Base-by-base conservation (phyloP, 2,797 vertebrate species). In the Erethizon dorsatum region DNA sequence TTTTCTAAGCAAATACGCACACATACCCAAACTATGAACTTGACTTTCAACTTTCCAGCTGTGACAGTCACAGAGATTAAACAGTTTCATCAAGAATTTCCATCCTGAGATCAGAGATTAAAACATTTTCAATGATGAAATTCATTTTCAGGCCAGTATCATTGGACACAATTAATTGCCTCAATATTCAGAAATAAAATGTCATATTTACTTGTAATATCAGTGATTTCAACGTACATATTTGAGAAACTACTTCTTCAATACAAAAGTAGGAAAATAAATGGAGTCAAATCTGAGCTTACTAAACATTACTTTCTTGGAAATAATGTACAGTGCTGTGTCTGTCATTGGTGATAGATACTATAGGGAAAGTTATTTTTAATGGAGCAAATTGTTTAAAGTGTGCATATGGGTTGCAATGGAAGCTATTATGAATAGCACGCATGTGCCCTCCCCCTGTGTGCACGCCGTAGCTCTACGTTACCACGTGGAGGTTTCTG, bases 1-100 rank as follows among this genome's bases (percentile, higher is more conserved):
- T 97, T 95, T 96, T 96, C 95, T 96, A 97, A 97, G 97, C 94
- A 97, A 97, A 96, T 96, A 86, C 96, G 92, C 45, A 92, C 88
- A 92, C 88, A 95, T 91, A 84, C 91, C 52, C 90, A 94, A 97
- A 96, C 88, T 90, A 47, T 95, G 91, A 97, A 95, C 47, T 93
- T 96, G 89, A 96, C 92, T 95, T 97, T 90, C 93, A 56, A 18
- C 31, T 96, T 88, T 89, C 90, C 85, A 97, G 87, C 69, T 54
- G 47, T 77, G 97, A 79, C 94, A 80, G 61, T 24, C n/a, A n/a
- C n/a, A n/a, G n/a, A n/a, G n/a, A n/a, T n/a, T n/a, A 94, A 83
- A 24, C 90, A 91, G 18, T 94, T 95, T 93, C 83, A 56, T 57
- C 8, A 89, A 26, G 37, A 67, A 52, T 94, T 24, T 0, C 84